Evolutionary conservation across 1,140 invertebrate genomes (phyloP).

Genomic region (Brachystomella parvula): DNA sequence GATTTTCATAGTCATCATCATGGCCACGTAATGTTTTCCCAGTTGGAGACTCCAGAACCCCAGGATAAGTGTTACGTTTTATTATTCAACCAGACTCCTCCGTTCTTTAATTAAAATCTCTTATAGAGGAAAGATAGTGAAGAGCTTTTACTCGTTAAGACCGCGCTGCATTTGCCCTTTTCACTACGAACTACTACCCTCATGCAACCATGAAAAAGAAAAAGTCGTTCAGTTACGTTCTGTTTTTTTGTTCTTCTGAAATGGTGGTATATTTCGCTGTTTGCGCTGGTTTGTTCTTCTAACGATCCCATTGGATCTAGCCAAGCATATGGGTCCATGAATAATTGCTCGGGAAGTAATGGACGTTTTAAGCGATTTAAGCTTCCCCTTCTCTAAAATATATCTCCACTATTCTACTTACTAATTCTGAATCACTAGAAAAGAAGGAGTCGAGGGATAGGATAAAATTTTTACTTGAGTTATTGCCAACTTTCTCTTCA

Average conservation of each 20-base stretch:
- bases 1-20: not conserved
- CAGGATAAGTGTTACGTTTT: not conserved
- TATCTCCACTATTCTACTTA: not conserved
- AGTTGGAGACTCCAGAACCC: not conserved
- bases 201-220: too few species aligned
- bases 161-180: too few species aligned
- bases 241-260: too few species aligned
- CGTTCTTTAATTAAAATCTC: not conserved
- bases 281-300: not conserved
- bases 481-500: not conserved
- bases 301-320: not conserved
- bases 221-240: too few species aligned
- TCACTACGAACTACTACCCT: too few species aligned
- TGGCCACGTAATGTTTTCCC: not conserved
- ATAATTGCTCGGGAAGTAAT: not conserved
- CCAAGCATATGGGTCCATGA: not conserved
- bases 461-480: not conserved
- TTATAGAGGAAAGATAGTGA: too few species aligned
- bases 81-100: not conserved
- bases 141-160: too few species aligned
- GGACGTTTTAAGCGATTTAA: not conserved
- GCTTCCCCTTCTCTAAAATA: not conserved
- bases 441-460: not conserved
- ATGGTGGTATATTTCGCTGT: too few species aligned
- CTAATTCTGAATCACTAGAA: not conserved